Base-by-base conservation (phyloP, 2,113 vertebrate genomes). In the Platycercus adscitus region DNA sequence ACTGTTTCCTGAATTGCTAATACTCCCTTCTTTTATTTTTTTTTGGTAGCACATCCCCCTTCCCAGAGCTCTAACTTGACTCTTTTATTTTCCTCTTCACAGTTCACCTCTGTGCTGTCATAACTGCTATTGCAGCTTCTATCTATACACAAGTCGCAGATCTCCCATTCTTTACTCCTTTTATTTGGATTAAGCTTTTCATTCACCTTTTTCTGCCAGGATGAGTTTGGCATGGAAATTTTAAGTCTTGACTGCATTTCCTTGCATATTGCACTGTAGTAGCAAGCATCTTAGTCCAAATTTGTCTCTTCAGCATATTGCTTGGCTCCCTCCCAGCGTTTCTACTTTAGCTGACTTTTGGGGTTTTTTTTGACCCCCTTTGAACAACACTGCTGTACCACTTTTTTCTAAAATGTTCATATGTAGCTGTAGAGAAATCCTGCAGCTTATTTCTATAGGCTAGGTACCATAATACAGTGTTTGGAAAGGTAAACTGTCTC, bases 381-480 rank as follows among this genome's bases (percentile, higher is more conserved):
- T 37, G 47, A 76, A 37, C 15, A 56, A 43, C 18, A 20, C 10
- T 25, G 15, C 18, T 56, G 15, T 29, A 69, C 17, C 0, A 0
- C 13, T 72, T 49, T 81, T 63, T 56, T 39, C 26, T 46, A 35
- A 19, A 52, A 50, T 46, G 41, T 56, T 52, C 44, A 23, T 10
- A 52, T 4, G 6, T 52, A 70, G 31, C 39, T 70, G n/a, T 11
- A 76, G 25, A 3, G 1, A 75, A 70, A 81, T 50, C 18, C 25
- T 52, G 25, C 17, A 41, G 12, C 11, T 50, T 64, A 64, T 33
- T 92, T 91, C n/a, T 88, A 43, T 25, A 72, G 56, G n/a, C 12
- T 46, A 20, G 17, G 29, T 10, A 41, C 25, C 0, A 2, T 13
- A 65, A 35, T 2, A 16, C 0, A 8, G 47, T 60, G 44, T 26